Evolutionary conservation across 2,797 vertebrate genomes (phyloP), one percentile per base, ranked within the genome.

Genomic region (Takifugu rubripes): DNA sequence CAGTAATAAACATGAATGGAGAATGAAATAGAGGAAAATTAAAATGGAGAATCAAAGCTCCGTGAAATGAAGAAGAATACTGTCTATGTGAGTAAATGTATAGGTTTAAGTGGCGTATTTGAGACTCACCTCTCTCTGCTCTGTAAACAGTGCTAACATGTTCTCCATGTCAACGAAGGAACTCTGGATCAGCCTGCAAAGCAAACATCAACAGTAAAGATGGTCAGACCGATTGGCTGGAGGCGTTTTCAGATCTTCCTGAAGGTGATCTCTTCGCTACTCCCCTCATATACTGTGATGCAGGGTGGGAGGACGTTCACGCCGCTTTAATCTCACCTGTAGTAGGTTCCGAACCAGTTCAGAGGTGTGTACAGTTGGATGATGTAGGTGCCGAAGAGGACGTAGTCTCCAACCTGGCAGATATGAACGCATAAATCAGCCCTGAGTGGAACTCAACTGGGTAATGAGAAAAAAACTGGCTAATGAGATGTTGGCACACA

Each of bases 121-220:
- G 36, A 40, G 12, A 75, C 91, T 66, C 64, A 95, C 95, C 87
- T 97, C 94, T 25, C 80, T 82, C 21, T 93, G 91, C 62, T 96
- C 93, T 0, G 83, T 81, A 58, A 97, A 79, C 59, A 97, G 89
- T 2, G 91, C 88, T 50, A 97, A 89, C 94, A 97, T 96, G 77
- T 94, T 96, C 85, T 96, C 95, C 95, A 96, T 96, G 81, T 97
- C 95, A 6, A 97, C 89, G 29, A 97, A 97, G 11, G 94, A 91
- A 36, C 86, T 91, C 84, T 97, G 94, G 78, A 97, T 97, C 83
- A 96, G 88, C 82, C 95, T 96, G 83, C 27, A 52, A 25, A 45
- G 16, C 5, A 17, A 58, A 48, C 44, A 9, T 36, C 1, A 0
- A 33, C 0, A 9, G 3, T 50, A 5, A 21, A 59, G 10, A 17